Percentiles rank a stretch among this genome's conserved stretches.
Conservation (phyloP, 2,888 invertebrate genomes). For the Thyatira batis region DNA sequence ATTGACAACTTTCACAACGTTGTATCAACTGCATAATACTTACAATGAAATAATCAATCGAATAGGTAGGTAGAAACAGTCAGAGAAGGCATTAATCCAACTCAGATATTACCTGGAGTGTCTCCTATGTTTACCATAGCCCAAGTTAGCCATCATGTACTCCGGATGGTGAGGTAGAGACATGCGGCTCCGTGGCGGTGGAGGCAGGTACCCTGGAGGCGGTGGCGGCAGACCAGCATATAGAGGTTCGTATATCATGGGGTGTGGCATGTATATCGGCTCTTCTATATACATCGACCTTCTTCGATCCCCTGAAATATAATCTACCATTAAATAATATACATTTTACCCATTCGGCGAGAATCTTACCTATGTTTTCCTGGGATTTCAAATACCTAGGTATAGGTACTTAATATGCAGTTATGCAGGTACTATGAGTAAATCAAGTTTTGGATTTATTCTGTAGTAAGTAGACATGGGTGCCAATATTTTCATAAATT, state of each 20-base stretch:
- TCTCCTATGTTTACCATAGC: slow-evolving; percentile 59
- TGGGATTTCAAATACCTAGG: background rate
- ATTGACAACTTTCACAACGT: background rate
- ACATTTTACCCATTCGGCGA: background rate
- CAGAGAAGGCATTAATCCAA: too few species aligned
- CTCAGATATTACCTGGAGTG: slow-evolving; percentile 72
- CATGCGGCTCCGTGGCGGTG: slow-evolving; percentile 60
- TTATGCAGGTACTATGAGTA: too few species aligned
- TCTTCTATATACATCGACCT: slow-evolving; percentile 72
- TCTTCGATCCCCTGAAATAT: slow-evolving; percentile 65
- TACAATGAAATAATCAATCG: too few species aligned
- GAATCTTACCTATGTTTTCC: background rate
- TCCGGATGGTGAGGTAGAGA: slow-evolving; percentile 70
- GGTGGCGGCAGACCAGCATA: slow-evolving; percentile 59
- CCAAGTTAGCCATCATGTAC: slow-evolving; percentile 57
- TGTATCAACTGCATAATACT: too few species aligned
- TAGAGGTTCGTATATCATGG: slow-evolving; percentile 67
- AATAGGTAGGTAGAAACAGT: too few species aligned
- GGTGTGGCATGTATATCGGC: slow-evolving; percentile 63
- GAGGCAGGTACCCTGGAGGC: slow-evolving; percentile 57
- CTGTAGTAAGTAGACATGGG: too few species aligned
- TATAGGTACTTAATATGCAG: too few species aligned
- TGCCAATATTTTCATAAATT: too few species aligned
- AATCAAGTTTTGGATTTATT: too few species aligned
- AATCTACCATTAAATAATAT: background rate